Evolutionary conservation across 2,888 invertebrate species (phyloP).

Genomic region (Cheilosia scutellata): DNA sequence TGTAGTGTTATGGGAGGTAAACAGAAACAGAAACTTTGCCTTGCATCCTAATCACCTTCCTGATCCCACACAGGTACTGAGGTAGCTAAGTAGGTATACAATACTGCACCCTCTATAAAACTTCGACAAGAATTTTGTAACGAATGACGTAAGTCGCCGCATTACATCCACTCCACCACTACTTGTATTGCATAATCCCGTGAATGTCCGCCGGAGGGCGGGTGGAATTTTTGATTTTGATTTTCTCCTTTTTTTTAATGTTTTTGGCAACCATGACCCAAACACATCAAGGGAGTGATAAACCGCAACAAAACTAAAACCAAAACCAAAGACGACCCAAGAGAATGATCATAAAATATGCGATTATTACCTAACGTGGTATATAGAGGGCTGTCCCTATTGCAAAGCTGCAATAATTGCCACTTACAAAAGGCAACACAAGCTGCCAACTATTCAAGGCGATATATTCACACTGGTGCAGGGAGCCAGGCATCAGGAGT

Average conservation of each 20-base stretch:
- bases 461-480: neutral
- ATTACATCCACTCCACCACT: conserved; percentile 1
- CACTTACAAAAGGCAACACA: conserved; percentile 15
- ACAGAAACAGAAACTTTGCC: conserved; percentile 3
- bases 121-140: neutral
- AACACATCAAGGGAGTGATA: conserved; percentile 31
- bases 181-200: conserved; percentile 41
- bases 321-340: conserved; percentile 28
- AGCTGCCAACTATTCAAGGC: conserved; percentile 43
- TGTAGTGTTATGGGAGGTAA: conserved; percentile 25
- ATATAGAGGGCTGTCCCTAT: neutral
- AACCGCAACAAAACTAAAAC: conserved; percentile 18
- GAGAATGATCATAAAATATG: conserved; percentile 35
- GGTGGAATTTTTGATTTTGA: conserved; percentile 11
- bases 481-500: neutral
- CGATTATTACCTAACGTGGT: conserved; percentile 50
- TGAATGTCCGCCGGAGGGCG: neutral
- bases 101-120: neutral
- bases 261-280: conserved; percentile 50
- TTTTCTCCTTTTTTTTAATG: neutral
- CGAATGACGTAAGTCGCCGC: conserved; percentile 53
- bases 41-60: conserved; percentile 50
- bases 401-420: conserved; percentile 41
- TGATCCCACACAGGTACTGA: neutral
- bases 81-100: neutral